Evolutionary conservation across 1,140 invertebrate genomes (phyloP), one percentile per base, ranked within the genome.

Genomic region (Zaprionus inermis): DNA sequence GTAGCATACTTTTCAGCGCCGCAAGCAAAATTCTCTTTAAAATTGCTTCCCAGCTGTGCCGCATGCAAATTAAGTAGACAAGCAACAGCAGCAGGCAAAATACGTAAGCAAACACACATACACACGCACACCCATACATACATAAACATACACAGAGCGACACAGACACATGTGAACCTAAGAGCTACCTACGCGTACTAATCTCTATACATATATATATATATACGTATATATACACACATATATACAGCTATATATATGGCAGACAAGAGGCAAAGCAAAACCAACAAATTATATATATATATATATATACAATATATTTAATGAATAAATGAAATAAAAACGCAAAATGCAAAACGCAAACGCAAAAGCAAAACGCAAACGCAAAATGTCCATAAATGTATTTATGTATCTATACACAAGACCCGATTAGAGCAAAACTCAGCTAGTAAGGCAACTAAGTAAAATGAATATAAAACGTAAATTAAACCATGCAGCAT

Each of bases 341-440:
- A 41, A 56, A 67, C 18, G 18, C 41, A 71, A 55, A 72, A 76
- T 57, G 80, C 78, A 80, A 69, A 41, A 64, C 12, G 49, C 38
- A 56, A 41, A 66, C 12, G 18, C 78, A 79, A 79, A 79, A 30
- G 44, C 44, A 46, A 49, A 64, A 28, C 38, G 77, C 79, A 85
- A 82, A 65, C 30, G 60, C 74, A 79, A 81, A 88, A 86, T 86
- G 82, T 86, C 82, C 82, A 86, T 86, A 86, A 86, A 88, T 86
- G 82, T 86, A 86, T 88, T 86, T 88, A 86, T 88, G 82, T 86
- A 86, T 86, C 83, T 86, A 88, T 88, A 86, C 83, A 86, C 81
- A 68, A 78, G 66, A 74, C 65, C 66, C 71, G 61, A 81, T 60
- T 56, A 57, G 54, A 55, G 56, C 54, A 55, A 60, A 64, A 60